phyloP scores from a whole-genome alignment of 37 sponge, comb jelly and placozoan genomes.

The Beroe forskalii region DNA sequence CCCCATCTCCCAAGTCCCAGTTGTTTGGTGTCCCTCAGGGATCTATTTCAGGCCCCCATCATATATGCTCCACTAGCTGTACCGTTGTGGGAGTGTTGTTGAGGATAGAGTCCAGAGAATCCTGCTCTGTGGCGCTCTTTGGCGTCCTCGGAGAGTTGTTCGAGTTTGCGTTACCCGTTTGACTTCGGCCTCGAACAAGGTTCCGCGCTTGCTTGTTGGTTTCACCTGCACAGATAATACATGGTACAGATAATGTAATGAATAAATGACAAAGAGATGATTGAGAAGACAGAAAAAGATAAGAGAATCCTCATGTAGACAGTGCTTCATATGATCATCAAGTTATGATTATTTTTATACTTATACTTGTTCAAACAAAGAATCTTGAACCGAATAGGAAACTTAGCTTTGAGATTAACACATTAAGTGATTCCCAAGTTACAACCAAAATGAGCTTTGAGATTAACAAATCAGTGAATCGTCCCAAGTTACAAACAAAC shows the following conservation, averaged over 20 bases:
- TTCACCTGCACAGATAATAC: neutral
- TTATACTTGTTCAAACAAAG: too few relatives aligned
- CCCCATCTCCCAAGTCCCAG: too few relatives aligned
- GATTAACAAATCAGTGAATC: neutral
- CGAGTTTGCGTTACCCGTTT: neutral
- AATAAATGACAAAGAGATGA: neutral
- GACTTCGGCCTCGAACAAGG: neutral
- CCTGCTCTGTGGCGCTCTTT: neutral
- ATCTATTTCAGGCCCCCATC: too few relatives aligned
- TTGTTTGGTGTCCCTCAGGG: too few relatives aligned
- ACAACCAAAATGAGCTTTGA: neutral
- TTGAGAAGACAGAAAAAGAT: too few relatives aligned
- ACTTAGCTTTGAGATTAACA: too few relatives aligned
- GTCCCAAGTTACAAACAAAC: neutral
- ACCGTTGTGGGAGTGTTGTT: conserved; percentile 27
- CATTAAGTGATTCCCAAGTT: too few relatives aligned
- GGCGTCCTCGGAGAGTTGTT: neutral
- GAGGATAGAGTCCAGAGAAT: conserved; percentile 13
- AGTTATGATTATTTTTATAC: too few relatives aligned
- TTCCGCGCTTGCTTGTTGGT: neutral
- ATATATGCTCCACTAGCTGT: too few relatives aligned
- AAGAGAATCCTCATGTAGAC: too few relatives aligned
- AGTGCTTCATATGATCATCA: too few relatives aligned
- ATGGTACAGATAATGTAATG: neutral
- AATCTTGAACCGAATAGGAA: too few relatives aligned